These are phyloP conservation scores for Drosophila mercatorum DNA, from an alignment of 2,888 invertebrate species.

Conservation along the genomic window DNA sequence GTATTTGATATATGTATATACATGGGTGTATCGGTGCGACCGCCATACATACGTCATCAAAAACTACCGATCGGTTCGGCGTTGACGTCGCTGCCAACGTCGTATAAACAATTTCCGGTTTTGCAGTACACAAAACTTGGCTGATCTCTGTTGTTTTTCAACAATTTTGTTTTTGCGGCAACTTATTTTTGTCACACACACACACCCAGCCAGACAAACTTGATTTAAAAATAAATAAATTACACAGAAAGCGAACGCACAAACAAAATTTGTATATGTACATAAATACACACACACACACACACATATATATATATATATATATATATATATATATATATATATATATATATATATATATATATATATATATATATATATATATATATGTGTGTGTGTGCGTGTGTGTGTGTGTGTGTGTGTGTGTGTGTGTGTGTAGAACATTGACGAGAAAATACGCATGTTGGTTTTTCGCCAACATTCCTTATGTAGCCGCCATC, in stretches of 20 bases:
- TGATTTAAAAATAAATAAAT: conserved; percentile 79
- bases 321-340: too few relatives aligned
- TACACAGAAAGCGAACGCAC: conserved; percentile 61
- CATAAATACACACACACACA: too few relatives aligned
- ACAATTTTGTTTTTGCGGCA: conserved; percentile 69
- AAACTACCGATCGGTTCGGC: conserved; percentile 55
- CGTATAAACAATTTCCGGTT: conserved; percentile 79
- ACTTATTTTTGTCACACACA: conserved; percentile 72
- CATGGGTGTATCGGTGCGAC: conserved; percentile 9
- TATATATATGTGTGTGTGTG: not conserved
- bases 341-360: not conserved
- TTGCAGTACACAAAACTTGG: conserved; percentile 57
- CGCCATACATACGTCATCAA: conserved; percentile 70
- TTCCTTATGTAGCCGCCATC: conserved; percentile 54
- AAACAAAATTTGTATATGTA: conserved; percentile 2
- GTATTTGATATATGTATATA: conserved; percentile 9
- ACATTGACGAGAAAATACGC: conserved; percentile 34
- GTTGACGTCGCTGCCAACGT: conserved; percentile 43
- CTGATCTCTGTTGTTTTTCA: conserved; percentile 60
- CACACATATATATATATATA: too few relatives aligned
- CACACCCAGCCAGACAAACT: conserved; percentile 43
- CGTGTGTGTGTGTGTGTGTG: too few relatives aligned
- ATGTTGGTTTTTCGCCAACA: conserved; percentile 57
- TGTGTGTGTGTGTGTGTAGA: not conserved
- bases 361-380: conserved; percentile 8